These are phyloP conservation scores for Drosophila kokeensis DNA, from an alignment of 2,888 invertebrate species.

Conservation along the genomic window DNA sequence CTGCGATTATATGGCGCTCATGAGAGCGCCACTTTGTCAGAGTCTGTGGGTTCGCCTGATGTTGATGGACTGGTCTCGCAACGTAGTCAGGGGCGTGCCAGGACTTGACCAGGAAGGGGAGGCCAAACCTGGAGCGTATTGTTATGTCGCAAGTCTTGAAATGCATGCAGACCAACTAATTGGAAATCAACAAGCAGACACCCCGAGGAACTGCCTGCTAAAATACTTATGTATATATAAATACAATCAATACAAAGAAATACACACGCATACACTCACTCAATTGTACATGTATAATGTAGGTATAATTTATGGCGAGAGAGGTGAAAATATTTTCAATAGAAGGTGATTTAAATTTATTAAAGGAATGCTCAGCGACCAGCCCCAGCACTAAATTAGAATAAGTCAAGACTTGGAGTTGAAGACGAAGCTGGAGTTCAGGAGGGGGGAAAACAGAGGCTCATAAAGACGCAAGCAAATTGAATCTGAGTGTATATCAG, in stretches of 20 bases:
- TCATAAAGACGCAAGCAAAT: constrained; percentile 77
- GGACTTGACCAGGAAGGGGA: constrained; percentile 25
- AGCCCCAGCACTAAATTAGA: constrained; percentile 77
- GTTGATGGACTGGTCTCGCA: constrained; percentile 55
- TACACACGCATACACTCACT: constrained; percentile 3
- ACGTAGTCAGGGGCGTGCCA: constrained; percentile 49
- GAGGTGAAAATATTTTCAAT: constrained; percentile 81
- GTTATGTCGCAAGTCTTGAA: constrained; percentile 12
- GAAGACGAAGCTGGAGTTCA: constrained; percentile 37
- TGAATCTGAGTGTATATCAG: constrained; percentile 51
- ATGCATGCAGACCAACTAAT: constrained; percentile 27
- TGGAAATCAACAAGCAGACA: constrained; percentile 38
- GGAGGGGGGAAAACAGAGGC: constrained; percentile 21
- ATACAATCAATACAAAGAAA: constrained; percentile 26
- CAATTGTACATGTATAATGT: constrained; percentile 43
- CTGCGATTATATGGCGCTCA: constrained; percentile 82
- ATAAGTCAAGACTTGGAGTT: constrained; percentile 57
- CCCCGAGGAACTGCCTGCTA: constrained; percentile 23
- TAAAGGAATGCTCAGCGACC: constrained; percentile 80
- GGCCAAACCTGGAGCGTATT: not conserved
- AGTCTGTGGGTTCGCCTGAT: constrained; percentile 15
- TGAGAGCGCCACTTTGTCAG: constrained; percentile 79
- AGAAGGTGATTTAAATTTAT: constrained; percentile 81
- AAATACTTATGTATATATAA: constrained; percentile 9
- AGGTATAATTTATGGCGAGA: constrained; percentile 73